Conservation (phyloP, 2,888 invertebrate genomes). For the Hermodice carunculata region DNA sequence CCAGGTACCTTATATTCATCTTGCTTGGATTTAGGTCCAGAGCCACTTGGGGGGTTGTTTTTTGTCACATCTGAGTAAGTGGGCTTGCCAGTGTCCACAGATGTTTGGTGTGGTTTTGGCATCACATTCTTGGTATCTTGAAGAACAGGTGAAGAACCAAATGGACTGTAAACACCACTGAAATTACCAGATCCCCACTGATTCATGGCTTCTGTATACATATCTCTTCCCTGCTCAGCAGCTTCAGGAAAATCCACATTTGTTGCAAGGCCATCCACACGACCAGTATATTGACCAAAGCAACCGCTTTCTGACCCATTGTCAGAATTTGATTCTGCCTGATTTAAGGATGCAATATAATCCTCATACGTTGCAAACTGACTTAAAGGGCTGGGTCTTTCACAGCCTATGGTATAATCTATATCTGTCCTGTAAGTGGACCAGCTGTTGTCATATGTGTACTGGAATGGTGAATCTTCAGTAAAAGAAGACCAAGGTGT, state of each 20-base stretch:
- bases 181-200: background rate
- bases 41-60: conserved; percentile 15
- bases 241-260: background rate
- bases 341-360: background rate
- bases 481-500: too few relatives aligned
- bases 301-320: background rate
- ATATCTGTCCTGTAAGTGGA: too few relatives aligned
- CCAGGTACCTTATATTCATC: conserved; percentile 7
- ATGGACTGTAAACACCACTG: conserved; percentile 44
- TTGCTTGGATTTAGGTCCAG: too few relatives aligned
- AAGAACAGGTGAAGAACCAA: conserved; percentile 46
- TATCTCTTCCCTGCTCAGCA: background rate
- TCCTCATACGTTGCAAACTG: too few relatives aligned
- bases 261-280: background rate
- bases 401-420: too few relatives aligned
- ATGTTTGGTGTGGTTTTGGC: background rate
- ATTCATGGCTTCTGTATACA: conserved; percentile 10
- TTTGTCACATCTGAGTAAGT: conserved; percentile 63
- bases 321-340: background rate
- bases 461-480: too few relatives aligned
- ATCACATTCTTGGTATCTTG: conserved; percentile 7
- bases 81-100: conserved; percentile 37
- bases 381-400: too few relatives aligned
- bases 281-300: background rate
- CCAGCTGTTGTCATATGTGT: too few relatives aligned